Evolutionary conservation across 2,113 vertebrate species (phyloP).

Genomic region (Xerus inauris): DNA sequence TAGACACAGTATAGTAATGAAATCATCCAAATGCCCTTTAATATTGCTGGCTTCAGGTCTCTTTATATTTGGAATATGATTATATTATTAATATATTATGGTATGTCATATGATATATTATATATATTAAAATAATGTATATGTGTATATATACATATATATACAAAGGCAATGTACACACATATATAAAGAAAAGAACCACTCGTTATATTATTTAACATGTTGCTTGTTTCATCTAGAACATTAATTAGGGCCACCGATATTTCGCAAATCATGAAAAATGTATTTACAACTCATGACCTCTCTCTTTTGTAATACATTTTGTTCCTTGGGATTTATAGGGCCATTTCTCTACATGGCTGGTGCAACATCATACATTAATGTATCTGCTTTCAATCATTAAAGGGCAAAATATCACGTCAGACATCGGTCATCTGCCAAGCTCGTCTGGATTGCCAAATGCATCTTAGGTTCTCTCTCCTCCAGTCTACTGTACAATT

Average conservation of each 20-base stretch:
- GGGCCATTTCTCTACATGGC: not conserved
- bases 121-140: too few species aligned
- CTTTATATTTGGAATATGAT: not conserved
- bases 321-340: slow-evolving; percentile 67
- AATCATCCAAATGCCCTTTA: not conserved
- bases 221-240: slow-evolving; percentile 2
- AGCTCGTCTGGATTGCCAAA: slow-evolving; percentile 65
- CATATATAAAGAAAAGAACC: not conserved
- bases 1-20: not conserved
- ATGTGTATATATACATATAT: too few species aligned
- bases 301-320: slow-evolving; percentile 53
- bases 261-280: slow-evolving; percentile 27
- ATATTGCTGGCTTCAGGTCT: not conserved
- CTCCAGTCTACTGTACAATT: not conserved
- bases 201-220: slow-evolving; percentile 23
- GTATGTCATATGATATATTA: too few species aligned
- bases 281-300: slow-evolving; percentile 58
- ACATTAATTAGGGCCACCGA: not conserved
- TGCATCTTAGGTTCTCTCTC: not conserved
- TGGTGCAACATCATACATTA: slow-evolving; percentile 42
- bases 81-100: too few species aligned
- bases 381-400: slow-evolving; percentile 63
- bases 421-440: slow-evolving; percentile 57
- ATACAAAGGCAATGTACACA: not conserved
- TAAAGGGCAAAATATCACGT: slow-evolving; percentile 62